Evolutionary conservation across 2,888 invertebrate species (phyloP), one percentile per base, ranked within the genome.

Genomic region (Aplocera efformata): DNA sequence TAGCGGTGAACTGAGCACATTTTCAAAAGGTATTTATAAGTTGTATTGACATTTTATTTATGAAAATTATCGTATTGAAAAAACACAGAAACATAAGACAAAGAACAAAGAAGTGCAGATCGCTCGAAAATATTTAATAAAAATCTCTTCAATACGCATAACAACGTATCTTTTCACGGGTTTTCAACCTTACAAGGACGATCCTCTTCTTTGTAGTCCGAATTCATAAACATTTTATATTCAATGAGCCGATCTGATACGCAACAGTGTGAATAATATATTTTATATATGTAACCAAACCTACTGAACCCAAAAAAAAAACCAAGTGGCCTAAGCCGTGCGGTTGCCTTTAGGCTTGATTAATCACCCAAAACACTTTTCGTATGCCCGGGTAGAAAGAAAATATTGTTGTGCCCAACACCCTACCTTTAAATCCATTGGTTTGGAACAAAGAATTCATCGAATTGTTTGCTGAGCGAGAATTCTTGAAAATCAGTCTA

Each of bases 361-460:
- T 50, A 55, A 48, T 50, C 52, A 38, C 43, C 39, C 21, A 20
- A 40, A 44, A 50, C 35, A 42, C 48, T 42, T 35, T 41, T 30
- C 35, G 32, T 29, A 25, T 34, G 27, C 10, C 22, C 26, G 6
- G 32, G 31, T 29, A 33, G 35, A 31, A 33, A 42, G 36, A 38
- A 56, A 37, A 37, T 41, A 49, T 48, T 30, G 36, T 34, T 43
- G 42, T 47, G 36, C 50, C 31, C 46, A 42, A 40, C 48, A 37
- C 42, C 38, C 42, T 34, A 27, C 30, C 42, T 32, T 43, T 37
- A 42, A 34, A 25, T 39, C 29, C 42, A 45, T 37, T 29, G 46
- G 44, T 38, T 46, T 35, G 45, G 49, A 53, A 45, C 36, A 34
- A 40, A 48, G 41, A 39, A 47, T 43, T 42, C 20, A 21, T 25